A percentile compares a stretch with the other conserved stretches of the same genome.
Evolutionary conservation across 2,888 invertebrate genomes (phyloP).

Genomic region (Pteria penguin): DNA sequence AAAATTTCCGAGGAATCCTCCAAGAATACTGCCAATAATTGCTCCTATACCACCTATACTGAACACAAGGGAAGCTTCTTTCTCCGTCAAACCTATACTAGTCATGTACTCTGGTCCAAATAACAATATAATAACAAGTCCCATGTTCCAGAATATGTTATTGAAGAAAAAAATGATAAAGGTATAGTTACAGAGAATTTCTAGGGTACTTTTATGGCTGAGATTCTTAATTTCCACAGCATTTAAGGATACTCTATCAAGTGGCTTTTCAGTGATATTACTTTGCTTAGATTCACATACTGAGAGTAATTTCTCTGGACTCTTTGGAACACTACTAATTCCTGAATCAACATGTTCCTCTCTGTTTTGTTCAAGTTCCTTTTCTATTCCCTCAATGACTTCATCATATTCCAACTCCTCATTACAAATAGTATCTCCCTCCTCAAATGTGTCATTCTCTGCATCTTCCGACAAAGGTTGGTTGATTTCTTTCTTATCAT

Average conservation of each 20-base stretch:
- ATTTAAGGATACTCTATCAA: slow-evolving; percentile 9
- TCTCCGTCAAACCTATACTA: slow-evolving; percentile 51
- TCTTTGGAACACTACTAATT: background rate
- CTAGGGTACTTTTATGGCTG: slow-evolving; percentile 29
- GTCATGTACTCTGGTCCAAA: slow-evolving; percentile 65
- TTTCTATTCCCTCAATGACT: background rate
- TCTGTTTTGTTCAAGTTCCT: background rate
- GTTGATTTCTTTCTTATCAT: background rate
- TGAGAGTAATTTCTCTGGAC: slow-evolving; percentile 3
- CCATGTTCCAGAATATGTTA: slow-evolving; percentile 71
- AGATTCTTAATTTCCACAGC: slow-evolving; percentile 20
- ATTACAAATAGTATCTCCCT: background rate
- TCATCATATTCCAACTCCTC: background rate
- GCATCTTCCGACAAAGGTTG: background rate
- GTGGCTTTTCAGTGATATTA: background rate
- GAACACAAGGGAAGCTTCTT: slow-evolving; percentile 16
- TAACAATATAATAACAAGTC: slow-evolving; percentile 57
- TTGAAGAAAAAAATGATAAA: slow-evolving; percentile 69
- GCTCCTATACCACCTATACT: slow-evolving; percentile 36
- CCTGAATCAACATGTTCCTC: background rate
- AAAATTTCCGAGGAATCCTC: slow-evolving; percentile 68
- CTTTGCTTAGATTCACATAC: no score
- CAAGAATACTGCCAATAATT: slow-evolving; percentile 63
- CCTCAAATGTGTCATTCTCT: background rate
- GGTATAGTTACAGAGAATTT: slow-evolving; percentile 52